Percentiles rank a stretch among this genome's conserved stretches.
Conservation (phyloP, 2,888 invertebrate species). For the Conus canariensis region DNA sequence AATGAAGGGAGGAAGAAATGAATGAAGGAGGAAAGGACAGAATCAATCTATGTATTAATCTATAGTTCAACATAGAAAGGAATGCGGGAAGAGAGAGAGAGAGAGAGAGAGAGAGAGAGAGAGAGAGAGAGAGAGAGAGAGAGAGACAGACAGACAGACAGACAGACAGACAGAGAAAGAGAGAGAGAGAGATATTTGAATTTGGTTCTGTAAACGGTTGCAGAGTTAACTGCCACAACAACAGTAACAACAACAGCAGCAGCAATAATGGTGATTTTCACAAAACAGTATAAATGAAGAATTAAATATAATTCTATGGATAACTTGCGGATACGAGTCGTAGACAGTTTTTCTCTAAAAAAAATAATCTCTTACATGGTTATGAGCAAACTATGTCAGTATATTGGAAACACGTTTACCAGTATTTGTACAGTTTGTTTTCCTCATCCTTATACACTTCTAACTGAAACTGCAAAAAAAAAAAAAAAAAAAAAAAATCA, state of each 20-base stretch:
- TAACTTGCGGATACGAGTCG: no score
- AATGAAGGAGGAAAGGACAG: background rate
- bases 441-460: no score
- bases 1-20: background rate
- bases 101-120: slow-evolving; percentile 23
- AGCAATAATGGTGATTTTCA: background rate
- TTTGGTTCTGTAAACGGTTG: no score
- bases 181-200: background rate
- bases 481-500: background rate
- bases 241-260: background rate
- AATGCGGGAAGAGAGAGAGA: background rate
- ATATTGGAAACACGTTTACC: no score
- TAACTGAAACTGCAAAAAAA: background rate
- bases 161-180: background rate
- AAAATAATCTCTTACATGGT: no score
- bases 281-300: no score
- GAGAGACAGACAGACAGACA: background rate
- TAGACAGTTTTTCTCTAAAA: no score
- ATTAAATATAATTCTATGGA: no score
- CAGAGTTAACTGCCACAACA: no score
- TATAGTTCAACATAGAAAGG: background rate
- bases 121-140: slow-evolving; percentile 20
- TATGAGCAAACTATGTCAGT: no score
- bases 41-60: no score
- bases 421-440: no score